These are phyloP conservation scores for Brachyhypopomus occidentalis DNA, from an alignment of 2,113 vertebrate genomes.

Conservation along the genomic window DNA sequence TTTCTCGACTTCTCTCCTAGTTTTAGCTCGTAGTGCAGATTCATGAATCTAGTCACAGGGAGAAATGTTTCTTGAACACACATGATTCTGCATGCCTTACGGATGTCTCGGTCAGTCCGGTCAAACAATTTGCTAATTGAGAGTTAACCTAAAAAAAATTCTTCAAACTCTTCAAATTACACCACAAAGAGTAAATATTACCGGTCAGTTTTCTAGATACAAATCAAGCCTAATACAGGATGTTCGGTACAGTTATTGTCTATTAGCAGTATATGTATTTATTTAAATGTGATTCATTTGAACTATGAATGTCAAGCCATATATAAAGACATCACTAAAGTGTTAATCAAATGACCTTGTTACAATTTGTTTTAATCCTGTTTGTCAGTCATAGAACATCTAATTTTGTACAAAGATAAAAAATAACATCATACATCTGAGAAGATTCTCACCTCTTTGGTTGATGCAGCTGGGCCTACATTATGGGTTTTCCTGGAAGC, in stretches of 20 bases:
- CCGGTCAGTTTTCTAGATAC: neutral
- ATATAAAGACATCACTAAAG: no score
- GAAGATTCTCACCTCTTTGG: constrained; percentile 75
- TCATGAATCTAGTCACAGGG: constrained; percentile 81
- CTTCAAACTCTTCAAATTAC: neutral
- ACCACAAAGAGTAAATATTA: neutral
- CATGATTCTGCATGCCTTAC: neutral
- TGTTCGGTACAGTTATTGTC: neutral
- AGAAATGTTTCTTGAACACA: constrained; percentile 2
- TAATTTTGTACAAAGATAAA: neutral
- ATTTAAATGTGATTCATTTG: no score
- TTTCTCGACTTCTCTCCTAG: constrained; percentile 85
- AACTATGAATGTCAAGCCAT: no score
- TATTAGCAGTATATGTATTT: no score
- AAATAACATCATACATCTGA: neutral
- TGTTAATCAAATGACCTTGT: neutral
- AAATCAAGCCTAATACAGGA: neutral
- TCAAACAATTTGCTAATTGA: neutral
- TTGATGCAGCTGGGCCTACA: constrained; percentile 83
- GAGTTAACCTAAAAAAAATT: neutral
- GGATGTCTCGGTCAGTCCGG: neutral
- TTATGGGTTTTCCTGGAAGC: constrained; percentile 90
- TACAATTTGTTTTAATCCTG: neutral
- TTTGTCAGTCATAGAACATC: neutral
- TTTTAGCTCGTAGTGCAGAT: constrained; percentile 90